phyloP scores from a whole-genome alignment of 23 tunicate genomes.

The Styela clava region DNA sequence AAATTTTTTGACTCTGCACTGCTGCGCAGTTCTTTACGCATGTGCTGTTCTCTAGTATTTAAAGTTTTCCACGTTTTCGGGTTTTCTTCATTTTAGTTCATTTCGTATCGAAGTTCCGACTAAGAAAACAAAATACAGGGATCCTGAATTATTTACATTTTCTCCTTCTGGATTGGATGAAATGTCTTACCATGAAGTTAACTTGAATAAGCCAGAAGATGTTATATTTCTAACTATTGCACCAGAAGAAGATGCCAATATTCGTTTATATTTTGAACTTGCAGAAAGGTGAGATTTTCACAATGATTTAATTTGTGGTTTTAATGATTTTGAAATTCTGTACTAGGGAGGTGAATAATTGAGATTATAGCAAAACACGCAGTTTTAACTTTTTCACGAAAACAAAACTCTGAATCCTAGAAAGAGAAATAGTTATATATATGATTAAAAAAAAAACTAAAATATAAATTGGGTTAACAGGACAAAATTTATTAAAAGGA shows the following conservation, averaged over 20 bases:
- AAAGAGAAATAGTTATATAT: too few species aligned
- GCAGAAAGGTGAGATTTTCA: constrained; percentile 34
- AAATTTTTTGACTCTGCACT: too few species aligned
- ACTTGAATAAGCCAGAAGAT: constrained; percentile 2
- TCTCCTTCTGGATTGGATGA: constrained; percentile 53
- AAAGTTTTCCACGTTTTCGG: too few species aligned
- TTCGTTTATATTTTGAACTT: constrained; percentile 39
- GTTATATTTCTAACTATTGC: constrained; percentile 46
- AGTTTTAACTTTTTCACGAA: too few species aligned
- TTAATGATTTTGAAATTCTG: not conserved
- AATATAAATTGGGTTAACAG: too few species aligned
- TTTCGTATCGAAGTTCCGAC: constrained; percentile 63
- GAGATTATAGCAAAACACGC: not conserved
- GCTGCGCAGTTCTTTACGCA: too few species aligned
- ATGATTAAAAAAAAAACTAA: too few species aligned
- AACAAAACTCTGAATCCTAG: too few species aligned
- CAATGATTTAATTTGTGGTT: too few species aligned
- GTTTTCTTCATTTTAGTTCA: constrained; percentile 36
- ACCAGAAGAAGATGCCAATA: constrained; percentile 27
- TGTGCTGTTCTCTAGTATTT: too few species aligned
- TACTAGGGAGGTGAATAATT: not conserved
- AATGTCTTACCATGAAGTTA: constrained; percentile 79
- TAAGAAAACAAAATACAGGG: constrained; percentile 17
- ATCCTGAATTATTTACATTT: constrained; percentile 36
- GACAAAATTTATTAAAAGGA: too few species aligned